A percentile compares a stretch with the other conserved stretches of the same genome.
phyloP scores from a whole-genome alignment of 2,113 vertebrate genomes.

The western clawed frog (Xenopus tropicalis) region UCB_Xtro_10.0 CM004444.2:176389001-176389500 shows the following conservation, averaged over 20 bases:
- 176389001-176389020: no score
- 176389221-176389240: background rate
- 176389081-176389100: background rate
- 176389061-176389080: no score
- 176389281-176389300: background rate
- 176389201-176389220: background rate
- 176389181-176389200: background rate
- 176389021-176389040: no score
- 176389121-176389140: background rate
- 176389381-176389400: background rate
- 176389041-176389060: no score
- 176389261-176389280: background rate
- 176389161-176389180: background rate
- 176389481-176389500: background rate
- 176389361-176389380: background rate
- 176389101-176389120: background rate
- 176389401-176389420: background rate
- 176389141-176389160: background rate
- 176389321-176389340: background rate
- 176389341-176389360: background rate
- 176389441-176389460: slow-evolving; percentile 1
- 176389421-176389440: background rate
- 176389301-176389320: background rate
- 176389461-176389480: slow-evolving; percentile 13
- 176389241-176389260: slow-evolving; percentile 10